Conservation (phyloP, 2,113 vertebrate species). For the Anseranas semipalmata region DNA sequence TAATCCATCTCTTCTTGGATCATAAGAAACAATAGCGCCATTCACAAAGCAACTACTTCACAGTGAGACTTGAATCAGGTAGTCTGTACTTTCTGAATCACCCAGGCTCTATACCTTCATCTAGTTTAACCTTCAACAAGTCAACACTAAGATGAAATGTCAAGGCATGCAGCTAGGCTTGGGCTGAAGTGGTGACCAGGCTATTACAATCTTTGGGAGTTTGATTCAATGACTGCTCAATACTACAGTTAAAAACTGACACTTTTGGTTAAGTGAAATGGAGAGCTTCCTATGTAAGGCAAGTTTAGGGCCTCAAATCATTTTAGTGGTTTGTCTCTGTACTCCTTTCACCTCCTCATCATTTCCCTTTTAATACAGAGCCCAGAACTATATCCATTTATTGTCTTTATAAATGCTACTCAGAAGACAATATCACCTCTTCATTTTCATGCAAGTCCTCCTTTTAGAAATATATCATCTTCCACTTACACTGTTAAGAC, state of each 20-base stretch:
- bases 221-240: background rate
- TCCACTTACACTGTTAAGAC: background rate
- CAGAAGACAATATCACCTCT: background rate
- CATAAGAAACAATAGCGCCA: background rate
- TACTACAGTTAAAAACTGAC: background rate
- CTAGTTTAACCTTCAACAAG: background rate
- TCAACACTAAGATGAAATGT: background rate
- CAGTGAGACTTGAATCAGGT: background rate
- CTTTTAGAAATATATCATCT: background rate
- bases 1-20: background rate
- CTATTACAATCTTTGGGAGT: accelerated
- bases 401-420: background rate
- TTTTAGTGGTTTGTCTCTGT: background rate
- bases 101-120: background rate
- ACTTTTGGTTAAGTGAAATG: background rate
- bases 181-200: background rate
- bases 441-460: background rate
- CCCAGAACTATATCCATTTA: background rate
- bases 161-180: background rate
- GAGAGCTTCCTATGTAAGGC: background rate
- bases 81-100: background rate
- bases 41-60: background rate
- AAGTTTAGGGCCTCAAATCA: background rate
- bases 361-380: background rate
- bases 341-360: background rate